Conservation (phyloP, 2,113 vertebrate species). For the Azemiops feae region DNA sequence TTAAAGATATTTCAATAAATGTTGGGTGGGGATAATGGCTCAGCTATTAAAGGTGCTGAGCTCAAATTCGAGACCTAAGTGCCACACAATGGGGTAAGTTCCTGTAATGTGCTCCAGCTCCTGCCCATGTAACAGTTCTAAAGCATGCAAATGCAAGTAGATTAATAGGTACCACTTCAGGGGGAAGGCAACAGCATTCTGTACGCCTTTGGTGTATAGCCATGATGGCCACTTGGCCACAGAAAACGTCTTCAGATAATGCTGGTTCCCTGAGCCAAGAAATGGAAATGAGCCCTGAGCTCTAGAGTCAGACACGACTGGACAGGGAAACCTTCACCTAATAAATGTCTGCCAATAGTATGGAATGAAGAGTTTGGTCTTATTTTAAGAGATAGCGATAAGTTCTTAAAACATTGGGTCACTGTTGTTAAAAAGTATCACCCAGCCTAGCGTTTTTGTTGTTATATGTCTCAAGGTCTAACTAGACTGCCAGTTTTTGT, state of each 20-base stretch:
- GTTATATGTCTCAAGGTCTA: neutral
- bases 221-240: neutral
- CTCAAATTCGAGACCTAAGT: neutral
- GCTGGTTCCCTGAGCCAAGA: neutral
- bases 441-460: neutral
- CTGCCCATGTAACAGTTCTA: neutral
- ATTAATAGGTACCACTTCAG: neutral
- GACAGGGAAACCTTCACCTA: neutral
- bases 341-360: neutral
- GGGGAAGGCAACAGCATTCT: neutral
- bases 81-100: neutral
- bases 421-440: neutral
- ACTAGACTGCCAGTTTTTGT: neutral
- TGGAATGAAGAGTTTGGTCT: neutral
- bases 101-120: neutral
- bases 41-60: neutral
- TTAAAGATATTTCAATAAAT: neutral
- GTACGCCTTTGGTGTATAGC: neutral
- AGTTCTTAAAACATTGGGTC: neutral
- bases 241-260: neutral
- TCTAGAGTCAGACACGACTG: neutral
- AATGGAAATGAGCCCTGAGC: neutral
- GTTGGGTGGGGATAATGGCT: neutral
- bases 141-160: neutral
- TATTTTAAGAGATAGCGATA: neutral